Conservation (phyloP, 64 coral and sea anemone species). For the Astreopora myriophthalma region DNA sequence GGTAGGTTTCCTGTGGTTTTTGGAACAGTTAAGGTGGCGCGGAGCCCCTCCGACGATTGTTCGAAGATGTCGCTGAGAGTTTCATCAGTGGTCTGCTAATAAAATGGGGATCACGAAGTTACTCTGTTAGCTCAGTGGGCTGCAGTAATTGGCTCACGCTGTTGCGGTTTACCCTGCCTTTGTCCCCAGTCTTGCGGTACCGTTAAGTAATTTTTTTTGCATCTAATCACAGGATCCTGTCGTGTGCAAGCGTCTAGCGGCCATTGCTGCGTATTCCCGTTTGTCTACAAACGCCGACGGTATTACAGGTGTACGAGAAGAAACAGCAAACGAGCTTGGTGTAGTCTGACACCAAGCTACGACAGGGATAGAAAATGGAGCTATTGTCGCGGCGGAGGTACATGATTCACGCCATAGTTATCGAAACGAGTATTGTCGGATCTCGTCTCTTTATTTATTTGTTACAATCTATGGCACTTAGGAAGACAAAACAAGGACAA, state of each 20-base stretch:
- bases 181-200: too few relatives aligned
- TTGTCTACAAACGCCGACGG: background rate
- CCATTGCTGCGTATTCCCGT: slow-evolving; percentile 55
- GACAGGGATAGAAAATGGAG: slow-evolving; percentile 24
- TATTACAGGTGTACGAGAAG: slow-evolving; percentile 23
- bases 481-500: too few relatives aligned
- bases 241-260: background rate
- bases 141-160: too few relatives aligned
- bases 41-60: too few relatives aligned
- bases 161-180: too few relatives aligned
- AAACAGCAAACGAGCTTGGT: slow-evolving; percentile 41
- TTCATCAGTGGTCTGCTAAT: too few relatives aligned
- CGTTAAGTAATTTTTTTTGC: background rate
- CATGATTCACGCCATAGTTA: background rate
- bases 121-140: too few relatives aligned
- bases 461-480: too few relatives aligned
- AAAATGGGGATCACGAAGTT: too few relatives aligned
- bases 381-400: background rate
- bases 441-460: background rate
- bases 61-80: too few relatives aligned
- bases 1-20: background rate
- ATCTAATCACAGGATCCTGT: background rate
- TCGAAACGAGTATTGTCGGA: background rate
- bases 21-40: too few relatives aligned
- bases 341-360: slow-evolving; percentile 38